These are phyloP conservation scores for Leucoma salicis DNA, from an alignment of 2,888 invertebrate species.

Conservation along the genomic window DNA sequence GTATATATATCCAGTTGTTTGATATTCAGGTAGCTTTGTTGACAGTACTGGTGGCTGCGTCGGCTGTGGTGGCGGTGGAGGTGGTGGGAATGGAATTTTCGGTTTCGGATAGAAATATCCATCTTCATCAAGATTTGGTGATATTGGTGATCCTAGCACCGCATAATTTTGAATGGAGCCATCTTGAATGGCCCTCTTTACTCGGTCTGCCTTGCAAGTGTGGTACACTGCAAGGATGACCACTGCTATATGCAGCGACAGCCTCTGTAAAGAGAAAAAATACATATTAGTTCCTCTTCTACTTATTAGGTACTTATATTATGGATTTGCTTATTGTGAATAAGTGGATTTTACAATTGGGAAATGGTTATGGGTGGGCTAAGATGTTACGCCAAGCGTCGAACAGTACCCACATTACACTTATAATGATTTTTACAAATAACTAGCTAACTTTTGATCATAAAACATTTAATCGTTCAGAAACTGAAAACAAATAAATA, in stretches of 20 bases:
- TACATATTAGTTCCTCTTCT: neutral
- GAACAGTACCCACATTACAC: no score
- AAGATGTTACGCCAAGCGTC: no score
- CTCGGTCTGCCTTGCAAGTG: conserved; percentile 61
- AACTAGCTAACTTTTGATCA: no score
- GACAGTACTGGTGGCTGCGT: conserved; percentile 19
- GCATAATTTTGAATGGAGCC: conserved; percentile 67
- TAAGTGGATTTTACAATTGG: no score
- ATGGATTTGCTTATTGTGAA: no score
- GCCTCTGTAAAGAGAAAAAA: conserved; percentile 59
- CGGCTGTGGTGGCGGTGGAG: conserved; percentile 37
- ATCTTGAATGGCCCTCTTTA: conserved; percentile 56
- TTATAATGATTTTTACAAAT: no score
- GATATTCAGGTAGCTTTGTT: conserved; percentile 15
- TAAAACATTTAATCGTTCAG: no score
- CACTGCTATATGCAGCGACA: conserved; percentile 73
- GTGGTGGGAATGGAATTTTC: conserved; percentile 67
- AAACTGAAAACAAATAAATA: no score
- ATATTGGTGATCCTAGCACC: conserved; percentile 62
- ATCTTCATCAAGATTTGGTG: conserved; percentile 65
- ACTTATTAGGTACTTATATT: no score
- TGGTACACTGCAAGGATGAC: conserved; percentile 67
- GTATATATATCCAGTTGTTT: conserved; percentile 37
- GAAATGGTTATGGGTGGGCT: no score
- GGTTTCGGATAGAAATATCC: conserved; percentile 76